phyloP scores from a whole-genome alignment of 2,113 vertebrate species.

The Aphyosemion australe region DNA sequence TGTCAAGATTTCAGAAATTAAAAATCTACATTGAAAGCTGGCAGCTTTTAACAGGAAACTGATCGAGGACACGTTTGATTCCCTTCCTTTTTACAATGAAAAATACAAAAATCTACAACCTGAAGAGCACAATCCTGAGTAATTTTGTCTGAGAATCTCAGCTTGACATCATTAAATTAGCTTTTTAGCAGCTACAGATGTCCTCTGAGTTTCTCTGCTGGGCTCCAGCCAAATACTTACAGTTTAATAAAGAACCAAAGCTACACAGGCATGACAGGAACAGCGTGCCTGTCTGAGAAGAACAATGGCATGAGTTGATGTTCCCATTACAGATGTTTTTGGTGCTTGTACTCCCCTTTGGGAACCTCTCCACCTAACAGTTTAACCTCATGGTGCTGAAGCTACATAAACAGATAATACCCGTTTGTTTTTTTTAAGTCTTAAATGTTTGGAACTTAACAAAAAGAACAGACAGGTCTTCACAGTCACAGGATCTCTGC shows the following conservation, averaged over 20 bases:
- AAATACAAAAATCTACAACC: neutral
- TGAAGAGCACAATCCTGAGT: neutral
- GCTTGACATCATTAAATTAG: slow-evolving; percentile 7
- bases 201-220: slow-evolving; percentile 8
- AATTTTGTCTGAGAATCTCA: neutral
- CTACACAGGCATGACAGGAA: slow-evolving; percentile 28
- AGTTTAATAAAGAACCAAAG: slow-evolving; percentile 6
- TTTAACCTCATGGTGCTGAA: slow-evolving; percentile 18
- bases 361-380: slow-evolving; percentile 31
- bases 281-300: slow-evolving; percentile 8
- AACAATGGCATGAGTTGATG: slow-evolving; percentile 62
- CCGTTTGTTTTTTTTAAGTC: too few relatives aligned
- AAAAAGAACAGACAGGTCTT: too few relatives aligned
- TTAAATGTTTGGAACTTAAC: too few relatives aligned
- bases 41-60: too few relatives aligned
- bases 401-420: neutral
- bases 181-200: slow-evolving; percentile 2
- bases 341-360: slow-evolving; percentile 21
- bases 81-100: neutral
- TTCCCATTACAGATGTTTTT: slow-evolving; percentile 62
- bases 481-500: neutral
- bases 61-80: too few relatives aligned
- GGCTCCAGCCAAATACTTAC: slow-evolving; percentile 10
- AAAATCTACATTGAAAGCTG: too few relatives aligned
- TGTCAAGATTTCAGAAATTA: too few relatives aligned